These are phyloP conservation scores for Myiopsitta monachus DNA, from an alignment of 2,113 vertebrate species.

Conservation along the genomic window DNA sequence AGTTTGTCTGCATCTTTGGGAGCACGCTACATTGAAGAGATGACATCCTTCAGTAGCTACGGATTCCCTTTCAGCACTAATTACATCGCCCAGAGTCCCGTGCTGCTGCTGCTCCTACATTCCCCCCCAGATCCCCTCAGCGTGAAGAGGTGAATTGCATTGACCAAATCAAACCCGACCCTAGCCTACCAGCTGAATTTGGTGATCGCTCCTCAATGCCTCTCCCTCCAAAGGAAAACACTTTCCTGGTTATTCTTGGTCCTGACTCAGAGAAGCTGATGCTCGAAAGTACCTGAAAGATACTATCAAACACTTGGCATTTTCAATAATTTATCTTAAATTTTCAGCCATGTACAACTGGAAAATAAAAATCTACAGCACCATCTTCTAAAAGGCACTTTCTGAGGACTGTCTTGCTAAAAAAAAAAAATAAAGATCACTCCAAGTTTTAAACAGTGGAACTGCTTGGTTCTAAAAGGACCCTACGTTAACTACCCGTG, in stretches of 20 bases:
- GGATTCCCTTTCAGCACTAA: not conserved
- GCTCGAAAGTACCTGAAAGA: conserved; percentile 75
- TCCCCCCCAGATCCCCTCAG: not conserved
- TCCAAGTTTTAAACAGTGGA: conserved; percentile 46
- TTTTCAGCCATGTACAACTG: conserved; percentile 71
- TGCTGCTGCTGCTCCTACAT: not conserved
- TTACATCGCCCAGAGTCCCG: not conserved
- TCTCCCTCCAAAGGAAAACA: conserved; percentile 43
- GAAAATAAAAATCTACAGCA: conserved; percentile 88
- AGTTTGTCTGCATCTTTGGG: not conserved
- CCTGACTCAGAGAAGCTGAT: conserved; percentile 78
- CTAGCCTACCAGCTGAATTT: conserved; percentile 57
- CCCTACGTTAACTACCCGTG: not conserved
- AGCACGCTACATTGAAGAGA: not conserved
- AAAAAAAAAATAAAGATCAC: conserved; percentile 50
- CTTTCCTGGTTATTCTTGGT: conserved; percentile 74
- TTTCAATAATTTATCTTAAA: conserved; percentile 65
- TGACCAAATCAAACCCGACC: not conserved
- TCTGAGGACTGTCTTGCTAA: conserved; percentile 83
- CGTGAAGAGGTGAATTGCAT: conserved; percentile 22
- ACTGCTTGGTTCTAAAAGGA: conserved; percentile 52
- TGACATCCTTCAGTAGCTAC: rapidly evolving
- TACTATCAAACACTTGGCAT: conserved; percentile 82
- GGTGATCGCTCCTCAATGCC: conserved; percentile 60
- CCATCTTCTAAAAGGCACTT: conserved; percentile 98